phyloP scores from a whole-genome alignment of 1,140 invertebrate genomes.

The Danaus melanippus region DNA sequence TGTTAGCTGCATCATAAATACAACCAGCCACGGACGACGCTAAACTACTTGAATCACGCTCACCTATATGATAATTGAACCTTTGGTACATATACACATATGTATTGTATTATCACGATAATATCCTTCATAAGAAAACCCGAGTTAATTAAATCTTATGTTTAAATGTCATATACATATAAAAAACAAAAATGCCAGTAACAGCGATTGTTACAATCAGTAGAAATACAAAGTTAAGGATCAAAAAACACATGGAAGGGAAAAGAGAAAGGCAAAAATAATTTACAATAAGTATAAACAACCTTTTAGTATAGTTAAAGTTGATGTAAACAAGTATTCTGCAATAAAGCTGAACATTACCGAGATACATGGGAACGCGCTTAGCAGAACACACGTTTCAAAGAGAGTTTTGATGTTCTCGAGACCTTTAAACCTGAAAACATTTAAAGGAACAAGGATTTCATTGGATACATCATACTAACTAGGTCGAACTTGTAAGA shows the following conservation, averaged over 20 bases:
- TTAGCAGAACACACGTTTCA: constrained; percentile 26
- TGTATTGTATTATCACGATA: no score
- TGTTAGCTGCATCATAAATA: constrained; percentile 55
- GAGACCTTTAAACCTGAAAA: constrained; percentile 30
- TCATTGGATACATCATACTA: constrained; percentile 11
- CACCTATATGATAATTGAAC: neutral
- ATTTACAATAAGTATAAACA: neutral
- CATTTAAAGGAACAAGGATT: constrained; percentile 11
- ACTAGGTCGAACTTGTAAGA: constrained; percentile 12
- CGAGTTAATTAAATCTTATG: no score
- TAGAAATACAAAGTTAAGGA: no score
- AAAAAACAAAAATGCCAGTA: no score
- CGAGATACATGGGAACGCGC: constrained; percentile 31
- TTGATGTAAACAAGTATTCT: constrained; percentile 16
- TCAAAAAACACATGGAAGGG: no score
- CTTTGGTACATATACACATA: no score
- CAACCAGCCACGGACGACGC: constrained; percentile 28
- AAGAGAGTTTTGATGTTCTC: constrained; percentile 34
- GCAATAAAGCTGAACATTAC: constrained; percentile 25
- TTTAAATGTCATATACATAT: no score
- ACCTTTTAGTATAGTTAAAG: constrained; percentile 19
- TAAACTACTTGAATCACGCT: constrained; percentile 28
- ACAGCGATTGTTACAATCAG: no score
- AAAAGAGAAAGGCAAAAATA: no score
- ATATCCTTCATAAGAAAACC: no score